These are phyloP conservation scores for Eurytoma californica DNA, from an alignment of 2,888 invertebrate genomes.

Conservation along the genomic window DNA sequence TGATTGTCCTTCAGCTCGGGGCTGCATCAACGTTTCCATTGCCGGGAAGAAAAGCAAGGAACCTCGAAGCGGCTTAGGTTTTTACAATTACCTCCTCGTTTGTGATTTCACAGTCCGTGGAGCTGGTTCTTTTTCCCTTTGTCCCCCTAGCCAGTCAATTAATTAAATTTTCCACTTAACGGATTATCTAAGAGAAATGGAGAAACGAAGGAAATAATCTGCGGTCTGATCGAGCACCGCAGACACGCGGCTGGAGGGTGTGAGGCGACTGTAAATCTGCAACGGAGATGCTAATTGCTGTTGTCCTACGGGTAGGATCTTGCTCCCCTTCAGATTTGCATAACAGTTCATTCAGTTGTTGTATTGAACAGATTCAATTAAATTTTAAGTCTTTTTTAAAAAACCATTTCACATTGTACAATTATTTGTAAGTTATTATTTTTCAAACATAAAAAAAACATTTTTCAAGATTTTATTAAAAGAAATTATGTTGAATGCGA, in stretches of 20 bases:
- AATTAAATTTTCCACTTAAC: neutral
- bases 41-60: neutral
- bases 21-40: slow-evolving; percentile 24
- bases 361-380: too few relatives aligned
- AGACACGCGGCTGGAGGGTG: neutral
- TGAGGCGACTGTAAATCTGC: slow-evolving; percentile 36
- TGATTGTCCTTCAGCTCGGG: slow-evolving; percentile 22
- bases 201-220: neutral
- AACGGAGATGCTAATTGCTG: slow-evolving; percentile 32
- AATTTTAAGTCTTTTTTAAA: too few relatives aligned
- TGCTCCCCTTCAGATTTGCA: slow-evolving; percentile 1
- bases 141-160: neutral
- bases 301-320: neutral
- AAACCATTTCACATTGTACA: too few relatives aligned
- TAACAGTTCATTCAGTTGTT: slow-evolving; percentile 8
- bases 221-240: neutral
- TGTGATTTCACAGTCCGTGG: neutral
- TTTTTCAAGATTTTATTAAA: too few relatives aligned
- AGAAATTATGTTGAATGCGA: too few relatives aligned
- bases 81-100: neutral
- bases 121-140: neutral
- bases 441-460: too few relatives aligned
- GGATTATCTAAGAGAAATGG: neutral
- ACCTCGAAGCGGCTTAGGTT: neutral
- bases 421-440: too few relatives aligned